These are phyloP conservation scores for Aleiodes leptofemur DNA, from an alignment of 2,888 invertebrate species.

Conservation along the genomic window DNA sequence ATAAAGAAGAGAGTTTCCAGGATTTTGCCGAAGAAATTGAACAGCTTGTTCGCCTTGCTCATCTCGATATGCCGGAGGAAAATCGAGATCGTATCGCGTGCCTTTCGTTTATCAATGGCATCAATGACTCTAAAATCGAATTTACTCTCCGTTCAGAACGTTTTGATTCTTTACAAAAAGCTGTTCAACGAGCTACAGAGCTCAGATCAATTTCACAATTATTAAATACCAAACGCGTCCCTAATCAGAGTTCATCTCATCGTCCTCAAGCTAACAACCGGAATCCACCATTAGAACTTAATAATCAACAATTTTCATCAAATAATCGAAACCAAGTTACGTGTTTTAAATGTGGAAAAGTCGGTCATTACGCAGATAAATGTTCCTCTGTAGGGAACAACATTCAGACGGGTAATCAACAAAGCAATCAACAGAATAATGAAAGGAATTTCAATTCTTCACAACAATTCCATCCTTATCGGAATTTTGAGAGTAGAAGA, in stretches of 20 bases:
- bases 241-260: too few species aligned
- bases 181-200: too few species aligned
- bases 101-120: neutral
- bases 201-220: too few species aligned
- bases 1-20: neutral
- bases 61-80: neutral
- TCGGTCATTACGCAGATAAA: neutral
- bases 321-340: neutral
- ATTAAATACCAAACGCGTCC: too few species aligned
- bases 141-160: constrained; percentile 6
- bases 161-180: neutral
- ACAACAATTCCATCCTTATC: neutral
- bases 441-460: neutral
- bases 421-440: neutral
- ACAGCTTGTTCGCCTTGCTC: neutral
- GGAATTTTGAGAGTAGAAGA: neutral
- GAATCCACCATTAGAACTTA: too few species aligned
- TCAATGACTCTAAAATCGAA: neutral
- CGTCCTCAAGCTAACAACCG: too few species aligned
- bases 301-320: too few species aligned
- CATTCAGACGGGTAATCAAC: neutral
- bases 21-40: neutral
- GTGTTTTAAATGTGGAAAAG: neutral
- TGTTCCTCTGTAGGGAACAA: neutral
- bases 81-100: constrained; percentile 1